A percentile compares a stretch with the other conserved stretches of the same genome.
Conservation (phyloP, 2,113 vertebrate species). For the Ellobius talpinus region DNA sequence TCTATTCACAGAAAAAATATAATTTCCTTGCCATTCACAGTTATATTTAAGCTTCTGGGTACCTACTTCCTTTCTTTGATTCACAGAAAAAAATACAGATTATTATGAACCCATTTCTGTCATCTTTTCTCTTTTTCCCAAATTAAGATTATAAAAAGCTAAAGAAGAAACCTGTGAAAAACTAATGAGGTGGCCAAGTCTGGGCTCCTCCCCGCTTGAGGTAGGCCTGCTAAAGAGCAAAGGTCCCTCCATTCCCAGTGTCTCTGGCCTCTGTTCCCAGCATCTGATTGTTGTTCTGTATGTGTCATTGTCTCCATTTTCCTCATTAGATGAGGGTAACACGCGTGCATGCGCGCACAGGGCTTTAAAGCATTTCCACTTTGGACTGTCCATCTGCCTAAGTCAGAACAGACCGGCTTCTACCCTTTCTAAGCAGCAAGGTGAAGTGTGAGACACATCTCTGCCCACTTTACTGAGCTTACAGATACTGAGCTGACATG, state of each 20-base stretch:
- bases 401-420: not conserved
- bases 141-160: constrained; percentile 30
- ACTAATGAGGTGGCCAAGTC: not conserved
- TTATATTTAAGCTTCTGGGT: not conserved
- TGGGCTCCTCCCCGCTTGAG: not conserved
- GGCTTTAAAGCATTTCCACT: constrained; percentile 1
- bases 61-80: constrained; percentile 45
- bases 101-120: constrained; percentile 41
- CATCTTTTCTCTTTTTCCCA: constrained; percentile 10
- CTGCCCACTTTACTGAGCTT: not conserved
- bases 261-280: not conserved
- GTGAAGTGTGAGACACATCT: not conserved
- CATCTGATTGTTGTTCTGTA: not conserved
- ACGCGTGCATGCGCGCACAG: not conserved
- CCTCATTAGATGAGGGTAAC: not conserved
- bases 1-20: not conserved
- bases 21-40: constrained; percentile 7
- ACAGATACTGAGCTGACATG: not conserved
- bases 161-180: constrained; percentile 13
- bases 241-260: not conserved
- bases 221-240: not conserved
- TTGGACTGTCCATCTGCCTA: not conserved
- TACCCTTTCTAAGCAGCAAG: not conserved
- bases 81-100: not conserved
- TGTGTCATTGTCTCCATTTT: not conserved